These are phyloP conservation scores for Aelia acuminata DNA, from an alignment of 2,888 invertebrate species.

Conservation along the genomic window DNA sequence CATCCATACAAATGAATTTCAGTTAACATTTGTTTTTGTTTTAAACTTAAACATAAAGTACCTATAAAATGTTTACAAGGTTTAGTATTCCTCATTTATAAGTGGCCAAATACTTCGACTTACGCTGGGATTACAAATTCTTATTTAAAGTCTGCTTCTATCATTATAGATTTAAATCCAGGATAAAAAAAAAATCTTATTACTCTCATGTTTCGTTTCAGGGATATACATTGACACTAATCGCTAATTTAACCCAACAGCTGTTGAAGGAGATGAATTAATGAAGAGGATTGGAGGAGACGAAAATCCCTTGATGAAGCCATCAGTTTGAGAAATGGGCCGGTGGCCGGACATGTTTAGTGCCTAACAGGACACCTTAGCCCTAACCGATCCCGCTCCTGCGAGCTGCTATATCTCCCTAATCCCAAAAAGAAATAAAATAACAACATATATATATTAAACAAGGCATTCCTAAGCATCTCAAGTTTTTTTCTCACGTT, in stretches of 20 bases:
- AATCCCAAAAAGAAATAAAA: constrained; percentile 26
- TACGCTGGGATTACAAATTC: no score
- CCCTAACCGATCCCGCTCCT: neutral
- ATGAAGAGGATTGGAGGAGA: neutral
- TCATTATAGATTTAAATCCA: neutral
- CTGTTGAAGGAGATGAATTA: neutral
- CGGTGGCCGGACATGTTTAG: constrained; percentile 42
- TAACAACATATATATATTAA: neutral
- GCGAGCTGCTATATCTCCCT: neutral
- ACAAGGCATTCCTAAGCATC: constrained; percentile 43
- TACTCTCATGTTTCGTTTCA: neutral
- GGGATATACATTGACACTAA: neutral
- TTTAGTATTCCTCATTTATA: no score
- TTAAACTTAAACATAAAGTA: no score
- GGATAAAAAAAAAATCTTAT: neutral
- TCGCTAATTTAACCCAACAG: neutral
- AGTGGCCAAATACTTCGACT: no score
- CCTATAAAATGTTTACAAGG: no score
- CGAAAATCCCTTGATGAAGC: constrained; percentile 36
- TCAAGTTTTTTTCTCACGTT: constrained; percentile 11
- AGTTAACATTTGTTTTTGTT: no score
- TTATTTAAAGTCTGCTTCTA: neutral
- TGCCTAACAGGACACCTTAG: neutral
- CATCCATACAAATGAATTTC: no score
- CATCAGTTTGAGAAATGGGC: neutral